These are phyloP conservation scores for Andrena fulva DNA, from an alignment of 2,888 invertebrate genomes.

Conservation along the genomic window DNA sequence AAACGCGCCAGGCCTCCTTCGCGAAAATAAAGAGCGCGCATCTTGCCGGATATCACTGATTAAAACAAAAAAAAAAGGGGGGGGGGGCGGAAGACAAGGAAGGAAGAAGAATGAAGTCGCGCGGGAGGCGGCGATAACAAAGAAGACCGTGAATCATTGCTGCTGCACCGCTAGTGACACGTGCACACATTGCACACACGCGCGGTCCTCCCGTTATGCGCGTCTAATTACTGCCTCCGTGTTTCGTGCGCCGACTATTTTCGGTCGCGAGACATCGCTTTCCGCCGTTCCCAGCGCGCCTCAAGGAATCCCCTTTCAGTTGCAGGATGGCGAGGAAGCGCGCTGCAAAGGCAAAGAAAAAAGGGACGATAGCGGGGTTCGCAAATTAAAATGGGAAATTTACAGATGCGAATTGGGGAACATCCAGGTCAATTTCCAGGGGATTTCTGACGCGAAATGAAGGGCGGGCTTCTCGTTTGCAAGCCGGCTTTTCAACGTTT, in stretches of 20 bases:
- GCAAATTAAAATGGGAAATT: slow-evolving; percentile 43
- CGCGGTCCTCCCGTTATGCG: slow-evolving; percentile 27
- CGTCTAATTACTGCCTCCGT: slow-evolving; percentile 54
- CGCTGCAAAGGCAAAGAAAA: slow-evolving; percentile 19
- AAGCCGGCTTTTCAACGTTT: background rate
- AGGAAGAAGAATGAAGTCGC: slow-evolving; percentile 3
- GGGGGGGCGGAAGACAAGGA: background rate
- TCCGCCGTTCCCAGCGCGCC: slow-evolving; percentile 13
- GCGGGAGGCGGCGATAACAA: slow-evolving; percentile 46
- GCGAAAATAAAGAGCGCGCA: slow-evolving; percentile 6
- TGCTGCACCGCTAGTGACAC: slow-evolving; percentile 59
- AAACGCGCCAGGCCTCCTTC: background rate
- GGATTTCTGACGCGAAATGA: background rate
- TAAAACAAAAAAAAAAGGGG: background rate
- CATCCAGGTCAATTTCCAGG: slow-evolving; percentile 13
- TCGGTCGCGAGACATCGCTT: slow-evolving; percentile 22
- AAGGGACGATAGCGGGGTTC: background rate
- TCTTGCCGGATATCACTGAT: slow-evolving; percentile 1
- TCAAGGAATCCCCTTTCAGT: slow-evolving; percentile 38
- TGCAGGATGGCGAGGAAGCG: background rate
- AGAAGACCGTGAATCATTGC: slow-evolving; percentile 68
- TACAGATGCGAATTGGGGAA: slow-evolving; percentile 7
- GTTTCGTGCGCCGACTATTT: slow-evolving; percentile 41
- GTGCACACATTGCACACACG: slow-evolving; percentile 34
- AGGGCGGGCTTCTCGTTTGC: no score